Evolutionary conservation across 2,888 invertebrate genomes (phyloP), one percentile per base, ranked within the genome.

Genomic region (Aromia moschata): DNA sequence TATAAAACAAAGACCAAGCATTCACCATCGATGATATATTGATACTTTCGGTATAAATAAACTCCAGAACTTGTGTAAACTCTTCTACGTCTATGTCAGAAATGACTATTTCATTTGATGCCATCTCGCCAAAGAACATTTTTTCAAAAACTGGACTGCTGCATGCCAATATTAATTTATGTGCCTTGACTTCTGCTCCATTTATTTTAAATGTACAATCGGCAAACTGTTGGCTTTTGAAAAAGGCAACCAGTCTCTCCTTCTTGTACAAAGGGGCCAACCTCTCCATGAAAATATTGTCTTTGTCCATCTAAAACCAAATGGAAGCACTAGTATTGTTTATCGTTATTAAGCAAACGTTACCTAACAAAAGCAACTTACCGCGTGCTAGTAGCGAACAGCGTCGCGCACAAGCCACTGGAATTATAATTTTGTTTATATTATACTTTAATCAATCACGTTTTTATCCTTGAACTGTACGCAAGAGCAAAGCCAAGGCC

Each of bases 71-170:
- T 59, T 85, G 80, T 72, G 85, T 84, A 77, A 89, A 89, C 65
- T 85, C 84, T 51, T 83, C 82, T 17, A 86, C 83, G 68, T 84
- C 83, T 58, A 88, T 85, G 72, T 88, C 88, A 56, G 88, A 82
- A 45, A 77, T 73, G 58, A 87, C 84, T 56, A 77, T 73, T 57
- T 86, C 84, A 64, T 82, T 81, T 15, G 70, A 60, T 5, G 86
- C 84, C 69, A 88, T 70, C 10, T 86, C 84, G 0, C 89, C 89
- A 78, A 84, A 88, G 63, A 88, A 83, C 87, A 89, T 87, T 17
- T 86, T 87, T 77, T 88, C 87, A 80, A 89, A 89, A 30, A 89
- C 88, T 4, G 88, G 88, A 74, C 88, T 88, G 68, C 84, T 84
- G 57, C 85, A 84, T n/a, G 87, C 86, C 67, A 89, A 74, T 64